A percentile compares a stretch with the other conserved stretches of the same genome.
Evolutionary conservation across 2,888 invertebrate genomes (phyloP).

Genomic region (Lobophora halterata): DNA sequence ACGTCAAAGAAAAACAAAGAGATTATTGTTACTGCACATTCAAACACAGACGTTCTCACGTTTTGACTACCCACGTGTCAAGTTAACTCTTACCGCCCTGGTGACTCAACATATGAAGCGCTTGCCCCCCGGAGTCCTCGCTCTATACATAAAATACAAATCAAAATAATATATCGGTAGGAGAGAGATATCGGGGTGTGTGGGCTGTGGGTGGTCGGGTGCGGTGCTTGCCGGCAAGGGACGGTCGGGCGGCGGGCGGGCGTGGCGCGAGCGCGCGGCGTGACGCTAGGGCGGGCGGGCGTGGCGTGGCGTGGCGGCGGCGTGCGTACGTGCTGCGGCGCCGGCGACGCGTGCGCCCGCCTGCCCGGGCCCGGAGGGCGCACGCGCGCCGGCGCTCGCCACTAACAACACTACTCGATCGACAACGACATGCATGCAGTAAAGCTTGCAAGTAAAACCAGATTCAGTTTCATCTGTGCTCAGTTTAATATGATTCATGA

Average conservation of each 20-base stretch:
- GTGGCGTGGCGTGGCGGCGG: constrained; percentile 42
- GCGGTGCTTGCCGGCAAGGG: constrained; percentile 57
- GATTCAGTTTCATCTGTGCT: constrained; percentile 79
- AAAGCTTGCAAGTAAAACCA: constrained; percentile 80
- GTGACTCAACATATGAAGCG: constrained; percentile 92
- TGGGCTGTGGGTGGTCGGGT: constrained; percentile 70
- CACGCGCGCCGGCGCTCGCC: constrained; percentile 34
- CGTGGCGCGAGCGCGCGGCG: constrained; percentile 41
- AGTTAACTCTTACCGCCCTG: constrained; percentile 94
- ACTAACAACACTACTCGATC: constrained; percentile 68
- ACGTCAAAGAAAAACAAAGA: constrained; percentile 80
- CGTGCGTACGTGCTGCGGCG: constrained; percentile 32
- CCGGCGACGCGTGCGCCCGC: constrained; percentile 30
- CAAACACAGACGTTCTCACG: constrained; percentile 81
- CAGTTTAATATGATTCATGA: constrained; percentile 79
- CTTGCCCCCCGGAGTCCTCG: constrained; percentile 95
- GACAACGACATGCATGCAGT: constrained; percentile 79
- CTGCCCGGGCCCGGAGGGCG: too few relatives aligned
- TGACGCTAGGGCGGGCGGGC: constrained; percentile 26
- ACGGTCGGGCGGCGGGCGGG: constrained; percentile 39
- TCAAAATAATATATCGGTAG: constrained; percentile 79
- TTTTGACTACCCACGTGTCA: constrained; percentile 77
- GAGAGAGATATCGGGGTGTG: constrained; percentile 63
- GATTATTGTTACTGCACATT: constrained; percentile 77
- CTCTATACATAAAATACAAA: constrained; percentile 88